Conservation (phyloP, 2,888 invertebrate species). For the Drosophila imparisetae region DNA sequence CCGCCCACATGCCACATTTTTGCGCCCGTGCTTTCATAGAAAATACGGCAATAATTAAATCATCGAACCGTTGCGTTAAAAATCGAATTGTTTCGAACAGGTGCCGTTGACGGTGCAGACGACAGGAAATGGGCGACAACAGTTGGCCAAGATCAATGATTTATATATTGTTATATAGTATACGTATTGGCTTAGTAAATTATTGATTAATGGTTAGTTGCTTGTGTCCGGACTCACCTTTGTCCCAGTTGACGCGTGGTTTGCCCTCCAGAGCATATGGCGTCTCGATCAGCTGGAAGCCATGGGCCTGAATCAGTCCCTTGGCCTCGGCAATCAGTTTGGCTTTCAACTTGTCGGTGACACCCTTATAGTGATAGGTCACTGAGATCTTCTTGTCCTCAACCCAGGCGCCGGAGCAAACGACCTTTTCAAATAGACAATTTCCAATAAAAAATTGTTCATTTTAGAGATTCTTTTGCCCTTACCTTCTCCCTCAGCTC, state of each 20-base stretch:
- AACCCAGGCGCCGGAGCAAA: constrained; percentile 90
- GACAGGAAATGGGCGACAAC: constrained; percentile 67
- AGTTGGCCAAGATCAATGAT: constrained; percentile 57
- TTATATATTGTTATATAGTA: constrained; percentile 5
- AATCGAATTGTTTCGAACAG: constrained; percentile 78
- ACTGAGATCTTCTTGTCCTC: constrained; percentile 91
- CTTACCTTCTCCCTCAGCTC: constrained; percentile 88
- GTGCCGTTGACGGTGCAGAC: constrained; percentile 51
- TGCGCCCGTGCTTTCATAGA: constrained; percentile 45
- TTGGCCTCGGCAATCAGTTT: constrained; percentile 87
- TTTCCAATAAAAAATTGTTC: neutral
- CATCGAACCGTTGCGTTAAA: constrained; percentile 66
- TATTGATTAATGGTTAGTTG: constrained; percentile 17
- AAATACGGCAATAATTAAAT: constrained; percentile 73
- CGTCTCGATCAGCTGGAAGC: constrained; percentile 89
- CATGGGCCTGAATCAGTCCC: constrained; percentile 88
- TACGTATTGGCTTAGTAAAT: constrained; percentile 5
- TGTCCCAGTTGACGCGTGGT: constrained; percentile 92
- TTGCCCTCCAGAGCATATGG: constrained; percentile 91
- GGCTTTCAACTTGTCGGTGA: constrained; percentile 87
- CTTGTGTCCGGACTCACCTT: constrained; percentile 85
- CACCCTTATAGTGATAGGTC: constrained; percentile 90
- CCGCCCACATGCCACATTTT: constrained; percentile 60
- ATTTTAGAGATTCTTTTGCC: neutral
- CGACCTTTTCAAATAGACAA: constrained; percentile 85